These are phyloP conservation scores for Diadophis punctatus DNA, from an alignment of 2,113 vertebrate species.

Conservation along the genomic window DNA sequence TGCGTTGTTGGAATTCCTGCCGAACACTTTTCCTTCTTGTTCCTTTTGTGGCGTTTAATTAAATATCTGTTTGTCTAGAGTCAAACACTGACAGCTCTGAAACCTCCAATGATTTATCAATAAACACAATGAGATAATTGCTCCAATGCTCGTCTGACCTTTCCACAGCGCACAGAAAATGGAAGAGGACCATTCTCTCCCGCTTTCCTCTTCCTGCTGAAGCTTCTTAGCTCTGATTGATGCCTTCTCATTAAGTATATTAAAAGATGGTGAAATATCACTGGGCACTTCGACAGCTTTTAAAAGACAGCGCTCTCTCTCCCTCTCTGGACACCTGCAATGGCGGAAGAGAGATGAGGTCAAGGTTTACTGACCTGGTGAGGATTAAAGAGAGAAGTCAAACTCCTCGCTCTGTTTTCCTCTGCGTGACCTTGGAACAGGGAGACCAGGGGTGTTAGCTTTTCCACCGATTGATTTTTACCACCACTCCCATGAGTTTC, in stretches of 20 bases:
- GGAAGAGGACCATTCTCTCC: conserved; percentile 40
- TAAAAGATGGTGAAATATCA: conserved; percentile 56
- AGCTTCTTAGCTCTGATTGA: conserved; percentile 49
- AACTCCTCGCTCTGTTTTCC: conserved; percentile 40
- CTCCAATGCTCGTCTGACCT: conserved; percentile 64
- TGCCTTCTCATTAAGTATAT: conserved; percentile 48
- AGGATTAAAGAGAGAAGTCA: conserved; percentile 62
- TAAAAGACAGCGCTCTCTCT: conserved; percentile 44
- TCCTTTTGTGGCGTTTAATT: conserved; percentile 42
- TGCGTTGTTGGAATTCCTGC: conserved; percentile 29
- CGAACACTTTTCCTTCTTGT: conserved; percentile 32
- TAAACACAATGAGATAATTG: conserved; percentile 66
- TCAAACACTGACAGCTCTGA: conserved; percentile 51
- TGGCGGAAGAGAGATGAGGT: conserved; percentile 53
- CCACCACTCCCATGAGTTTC: background rate
- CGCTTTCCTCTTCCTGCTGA: conserved; percentile 37
- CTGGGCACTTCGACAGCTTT: conserved; percentile 56
- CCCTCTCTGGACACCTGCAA: conserved; percentile 47
- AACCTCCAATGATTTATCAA: conserved; percentile 63
- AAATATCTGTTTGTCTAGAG: conserved; percentile 63
- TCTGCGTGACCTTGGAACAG: conserved; percentile 56
- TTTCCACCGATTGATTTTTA: background rate
- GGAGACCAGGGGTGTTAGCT: conserved; percentile 19
- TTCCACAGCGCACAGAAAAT: conserved; percentile 43
- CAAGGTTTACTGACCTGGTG: conserved; percentile 69